Evolutionary conservation across 2,113 vertebrate genomes (phyloP).

Genomic region (Murina feae): DNA sequence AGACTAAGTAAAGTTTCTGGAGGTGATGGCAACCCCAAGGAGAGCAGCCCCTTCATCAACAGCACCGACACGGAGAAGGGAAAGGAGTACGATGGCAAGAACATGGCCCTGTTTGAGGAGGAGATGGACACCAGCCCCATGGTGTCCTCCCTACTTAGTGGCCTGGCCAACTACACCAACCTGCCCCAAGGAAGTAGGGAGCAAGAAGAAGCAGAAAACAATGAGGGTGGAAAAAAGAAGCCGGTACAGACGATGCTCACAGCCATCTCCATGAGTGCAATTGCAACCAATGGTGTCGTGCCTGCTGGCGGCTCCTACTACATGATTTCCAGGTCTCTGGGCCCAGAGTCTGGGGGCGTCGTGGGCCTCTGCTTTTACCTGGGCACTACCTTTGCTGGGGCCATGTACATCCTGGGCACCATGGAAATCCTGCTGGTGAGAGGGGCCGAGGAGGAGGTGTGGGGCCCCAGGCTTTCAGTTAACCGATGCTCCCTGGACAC

Average conservation of each 20-base stretch:
- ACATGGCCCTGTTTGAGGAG: too few relatives aligned
- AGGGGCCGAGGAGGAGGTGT: slow-evolving; percentile 56
- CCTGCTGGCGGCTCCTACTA: slow-evolving; percentile 98
- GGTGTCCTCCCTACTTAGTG: slow-evolving; percentile 96
- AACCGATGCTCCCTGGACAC: neutral
- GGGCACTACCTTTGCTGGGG: slow-evolving; percentile 96
- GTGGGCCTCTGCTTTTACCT: slow-evolving; percentile 99
- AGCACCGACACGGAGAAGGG: too few relatives aligned
- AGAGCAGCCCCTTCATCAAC: too few relatives aligned
- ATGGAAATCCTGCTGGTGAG: slow-evolving; percentile 97
- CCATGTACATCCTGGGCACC: slow-evolving; percentile 99
- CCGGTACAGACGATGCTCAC: too few relatives aligned
- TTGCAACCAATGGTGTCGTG: too few relatives aligned
- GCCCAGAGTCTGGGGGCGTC: slow-evolving; percentile 96
- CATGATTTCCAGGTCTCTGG: slow-evolving; percentile 98
- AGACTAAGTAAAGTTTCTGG: too few relatives aligned
- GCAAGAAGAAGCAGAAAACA: slow-evolving; percentile 96
- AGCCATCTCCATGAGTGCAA: too few relatives aligned
- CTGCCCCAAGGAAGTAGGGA: slow-evolving; percentile 95
- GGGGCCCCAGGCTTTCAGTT: neutral
- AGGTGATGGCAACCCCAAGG: too few relatives aligned
- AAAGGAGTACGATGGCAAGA: too few relatives aligned
- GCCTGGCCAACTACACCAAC: slow-evolving; percentile 97
- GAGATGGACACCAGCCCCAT: slow-evolving; percentile 99
- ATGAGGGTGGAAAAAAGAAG: slow-evolving; percentile 89